phyloP scores from a whole-genome alignment of 2,797 vertebrate species.

The Prionace glauca region DNA sequence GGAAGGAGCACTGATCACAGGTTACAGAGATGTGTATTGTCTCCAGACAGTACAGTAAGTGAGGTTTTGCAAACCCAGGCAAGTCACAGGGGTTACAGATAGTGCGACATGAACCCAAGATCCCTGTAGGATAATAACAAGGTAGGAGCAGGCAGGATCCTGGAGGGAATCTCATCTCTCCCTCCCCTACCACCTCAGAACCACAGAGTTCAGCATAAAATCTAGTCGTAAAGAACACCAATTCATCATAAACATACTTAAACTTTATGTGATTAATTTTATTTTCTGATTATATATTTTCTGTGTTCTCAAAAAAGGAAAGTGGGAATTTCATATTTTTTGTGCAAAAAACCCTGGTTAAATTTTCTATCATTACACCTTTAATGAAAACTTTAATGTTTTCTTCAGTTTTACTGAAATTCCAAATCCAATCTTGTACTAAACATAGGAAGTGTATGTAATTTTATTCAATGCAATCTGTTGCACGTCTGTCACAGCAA shows the following conservation, averaged over 20 bases:
- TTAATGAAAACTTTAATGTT: neutral
- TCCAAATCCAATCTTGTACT: neutral
- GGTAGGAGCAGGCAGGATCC: too few species aligned
- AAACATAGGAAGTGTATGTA: neutral
- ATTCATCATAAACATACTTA: neutral
- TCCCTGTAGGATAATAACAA: too few species aligned
- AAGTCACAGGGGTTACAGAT: too few species aligned
- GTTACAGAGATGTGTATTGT: too few species aligned
- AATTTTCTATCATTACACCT: neutral
- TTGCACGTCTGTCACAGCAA: neutral
- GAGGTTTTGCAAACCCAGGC: too few species aligned
- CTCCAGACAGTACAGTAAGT: too few species aligned
- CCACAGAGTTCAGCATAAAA: too few species aligned
- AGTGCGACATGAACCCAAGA: too few species aligned
- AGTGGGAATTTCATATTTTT: neutral
- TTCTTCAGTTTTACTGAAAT: neutral
- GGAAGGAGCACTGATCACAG: too few species aligned
- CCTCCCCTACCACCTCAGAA: too few species aligned
- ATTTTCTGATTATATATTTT: neutral
- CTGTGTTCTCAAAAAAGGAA: neutral
- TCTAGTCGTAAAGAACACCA: neutral
- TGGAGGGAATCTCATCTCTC: too few species aligned
- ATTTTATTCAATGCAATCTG: constrained; percentile 13
- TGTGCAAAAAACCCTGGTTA: neutral
- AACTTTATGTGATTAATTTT: neutral